Conservation (phyloP, 2,113 vertebrate genomes). For the Aegotheles bennettii region DNA sequence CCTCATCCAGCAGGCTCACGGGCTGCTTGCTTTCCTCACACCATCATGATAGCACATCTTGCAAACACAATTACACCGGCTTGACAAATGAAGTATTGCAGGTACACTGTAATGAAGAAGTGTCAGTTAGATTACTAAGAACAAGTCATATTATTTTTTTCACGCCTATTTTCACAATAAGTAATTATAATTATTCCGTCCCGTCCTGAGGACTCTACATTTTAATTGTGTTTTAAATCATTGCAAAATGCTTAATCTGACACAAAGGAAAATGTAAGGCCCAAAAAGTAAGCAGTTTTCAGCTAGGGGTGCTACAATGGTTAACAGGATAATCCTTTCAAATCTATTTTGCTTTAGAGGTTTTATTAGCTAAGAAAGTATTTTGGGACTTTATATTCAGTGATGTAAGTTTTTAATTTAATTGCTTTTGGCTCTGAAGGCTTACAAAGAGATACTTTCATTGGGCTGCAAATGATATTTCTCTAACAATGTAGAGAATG, state of each 20-base stretch:
- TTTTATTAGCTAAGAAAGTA: background rate
- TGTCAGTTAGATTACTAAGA: background rate
- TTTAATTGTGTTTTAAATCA: slow-evolving; percentile 16
- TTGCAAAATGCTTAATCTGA: background rate
- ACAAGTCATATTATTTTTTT: background rate
- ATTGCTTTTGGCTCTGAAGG: background rate
- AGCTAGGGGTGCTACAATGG: background rate
- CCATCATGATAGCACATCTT: background rate
- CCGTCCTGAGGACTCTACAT: background rate
- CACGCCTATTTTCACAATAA: background rate
- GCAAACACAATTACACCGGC: background rate
- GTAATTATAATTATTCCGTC: background rate
- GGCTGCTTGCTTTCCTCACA: background rate
- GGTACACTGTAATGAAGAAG: background rate
- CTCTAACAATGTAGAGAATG: background rate
- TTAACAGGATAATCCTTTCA: background rate
- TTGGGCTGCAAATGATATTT: background rate
- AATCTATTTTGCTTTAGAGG: background rate
- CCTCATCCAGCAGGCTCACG: fast-evolving
- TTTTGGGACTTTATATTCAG: background rate
- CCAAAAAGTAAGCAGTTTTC: background rate
- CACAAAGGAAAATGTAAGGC: background rate
- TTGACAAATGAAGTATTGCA: background rate
- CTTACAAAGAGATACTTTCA: background rate
- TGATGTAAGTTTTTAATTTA: background rate